Conservation (phyloP, 1,140 invertebrate species). For the Varroa destructor region DNA sequence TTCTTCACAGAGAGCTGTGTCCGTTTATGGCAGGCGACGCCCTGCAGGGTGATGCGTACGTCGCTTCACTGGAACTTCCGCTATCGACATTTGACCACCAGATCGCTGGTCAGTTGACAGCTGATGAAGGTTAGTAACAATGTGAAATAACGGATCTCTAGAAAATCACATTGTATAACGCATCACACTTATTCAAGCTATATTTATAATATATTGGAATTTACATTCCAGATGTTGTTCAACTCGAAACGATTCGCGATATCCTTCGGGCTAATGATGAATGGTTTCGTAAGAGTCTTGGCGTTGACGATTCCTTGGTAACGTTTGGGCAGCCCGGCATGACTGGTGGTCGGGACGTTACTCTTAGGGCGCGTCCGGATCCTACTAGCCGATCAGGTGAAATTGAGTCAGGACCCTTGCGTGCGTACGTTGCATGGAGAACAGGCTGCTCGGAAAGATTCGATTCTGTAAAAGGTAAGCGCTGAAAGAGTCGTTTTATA, state of each 20-base stretch:
- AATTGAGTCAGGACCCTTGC: neutral
- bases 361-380: neutral
- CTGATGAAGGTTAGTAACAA: neutral
- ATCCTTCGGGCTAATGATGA: neutral
- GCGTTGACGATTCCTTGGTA: conserved; percentile 1
- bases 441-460: conserved; percentile 18
- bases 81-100: conserved; percentile 11
- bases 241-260: conserved; percentile 4
- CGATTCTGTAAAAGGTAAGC: conserved; percentile 12
- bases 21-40: too few relatives aligned
- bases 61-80: neutral
- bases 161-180: too few relatives aligned
- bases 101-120: neutral
- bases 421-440: neutral
- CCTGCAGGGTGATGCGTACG: neutral
- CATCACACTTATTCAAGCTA: too few relatives aligned
- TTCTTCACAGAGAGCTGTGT: too few relatives aligned
- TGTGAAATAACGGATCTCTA: neutral
- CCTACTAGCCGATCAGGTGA: too few relatives aligned
- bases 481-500: too few relatives aligned
- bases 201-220: neutral
- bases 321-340: conserved; percentile 8
- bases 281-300: conserved; percentile 18
- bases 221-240: neutral
- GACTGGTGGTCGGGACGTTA: conserved; percentile 11